Evolutionary conservation across 2,888 invertebrate genomes (phyloP), one percentile per base, ranked within the genome.

Genomic region (Tineola bisselliella): DNA sequence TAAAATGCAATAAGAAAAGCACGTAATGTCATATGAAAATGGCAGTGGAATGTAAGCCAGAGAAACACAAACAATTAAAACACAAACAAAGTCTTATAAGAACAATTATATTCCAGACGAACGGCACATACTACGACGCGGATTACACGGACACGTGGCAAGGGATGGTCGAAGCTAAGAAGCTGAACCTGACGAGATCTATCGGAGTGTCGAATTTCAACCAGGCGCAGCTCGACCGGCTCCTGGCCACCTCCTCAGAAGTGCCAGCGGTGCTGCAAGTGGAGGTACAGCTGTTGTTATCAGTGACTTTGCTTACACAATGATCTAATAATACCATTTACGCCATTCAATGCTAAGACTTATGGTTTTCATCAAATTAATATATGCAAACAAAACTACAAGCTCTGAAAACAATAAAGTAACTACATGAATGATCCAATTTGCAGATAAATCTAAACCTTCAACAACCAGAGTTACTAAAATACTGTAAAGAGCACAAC

Each of bases 181-280:
- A 77, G 13, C 84, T 89, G 57, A 92, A 92, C 0, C 77, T 93
- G 30, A 76, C 89, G 0, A 90, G 88, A 68, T 90, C 91, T 61
- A 92, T 94, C 64, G 94, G 94, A 0, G 69, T 94, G 18, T 93
- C 93, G 63, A 94, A 95, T 77, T 94, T 94, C 72, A 94, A 93
- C 74, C 88, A 88, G 61, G 74, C 89, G 62, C 94, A 94, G 79
- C 80, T 94, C 10, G 82, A 90, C 25, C 82, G 91, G 61, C 69
- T 94, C 54, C 63, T 92, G 6, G 84, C 88, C 57, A 70, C 69
- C 63, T 87, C 89, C 0, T 75, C 77, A 13, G 87, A 91, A 63
- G 86, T 81, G 64, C 92, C 92, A 0, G 89, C 89, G 0, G 88
- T 82, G 0, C 82, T 90, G 66, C 91, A 92, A 76, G 89, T 82